Conservation (phyloP, 2,113 vertebrate genomes). For the Candoia aspera region DNA sequence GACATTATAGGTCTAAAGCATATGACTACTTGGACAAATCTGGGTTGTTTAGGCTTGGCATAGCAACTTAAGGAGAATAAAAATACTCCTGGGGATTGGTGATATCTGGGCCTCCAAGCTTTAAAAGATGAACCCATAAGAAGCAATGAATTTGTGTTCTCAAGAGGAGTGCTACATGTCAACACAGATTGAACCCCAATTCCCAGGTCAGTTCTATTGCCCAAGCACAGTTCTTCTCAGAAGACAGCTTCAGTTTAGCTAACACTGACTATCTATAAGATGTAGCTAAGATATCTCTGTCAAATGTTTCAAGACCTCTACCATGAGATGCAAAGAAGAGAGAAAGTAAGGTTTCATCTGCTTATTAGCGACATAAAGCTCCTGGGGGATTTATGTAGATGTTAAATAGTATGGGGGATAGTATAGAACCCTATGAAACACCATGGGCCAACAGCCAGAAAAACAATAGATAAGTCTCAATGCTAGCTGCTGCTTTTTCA, state of each 20-base stretch:
- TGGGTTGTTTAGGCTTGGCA: background rate
- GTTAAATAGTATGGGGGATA: background rate
- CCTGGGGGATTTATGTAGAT: background rate
- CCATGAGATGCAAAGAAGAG: background rate
- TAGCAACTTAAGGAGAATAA: background rate
- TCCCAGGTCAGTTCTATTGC: background rate
- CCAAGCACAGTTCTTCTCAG: background rate
- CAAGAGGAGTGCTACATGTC: background rate
- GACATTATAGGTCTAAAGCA: background rate
- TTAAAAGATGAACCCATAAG: background rate
- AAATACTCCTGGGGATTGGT: background rate
- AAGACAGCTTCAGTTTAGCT: background rate
- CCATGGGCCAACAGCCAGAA: background rate
- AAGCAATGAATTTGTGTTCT: background rate
- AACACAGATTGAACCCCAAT: background rate
- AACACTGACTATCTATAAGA: background rate
- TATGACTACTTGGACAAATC: background rate
- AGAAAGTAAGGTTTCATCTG: background rate
- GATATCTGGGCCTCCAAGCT: background rate
- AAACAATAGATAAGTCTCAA: background rate
- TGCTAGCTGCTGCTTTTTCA: background rate
- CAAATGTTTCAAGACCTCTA: background rate
- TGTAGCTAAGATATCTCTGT: background rate
- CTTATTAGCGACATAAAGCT: background rate
- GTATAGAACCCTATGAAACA: background rate